Evolutionary conservation across 2,113 vertebrate genomes (phyloP).

Genomic region (Cochlearius cochlearius): DNA sequence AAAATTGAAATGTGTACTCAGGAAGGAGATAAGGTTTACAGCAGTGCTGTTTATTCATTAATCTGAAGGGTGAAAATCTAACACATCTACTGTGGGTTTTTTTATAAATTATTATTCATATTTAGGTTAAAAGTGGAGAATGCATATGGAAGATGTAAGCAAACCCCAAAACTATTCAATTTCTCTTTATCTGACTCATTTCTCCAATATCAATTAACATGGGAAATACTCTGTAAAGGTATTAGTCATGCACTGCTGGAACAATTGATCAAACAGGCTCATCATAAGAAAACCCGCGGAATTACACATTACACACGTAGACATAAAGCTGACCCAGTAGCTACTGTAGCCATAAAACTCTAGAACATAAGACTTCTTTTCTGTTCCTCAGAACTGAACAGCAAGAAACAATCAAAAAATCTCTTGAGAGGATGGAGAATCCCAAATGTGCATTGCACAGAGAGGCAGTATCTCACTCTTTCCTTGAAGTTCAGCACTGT

Average conservation of each 20-base stretch:
- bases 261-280: neutral
- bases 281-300: neutral
- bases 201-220: neutral
- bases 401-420: neutral
- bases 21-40: neutral
- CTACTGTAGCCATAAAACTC: neutral
- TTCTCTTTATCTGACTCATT: neutral
- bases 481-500: neutral
- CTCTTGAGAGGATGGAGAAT: neutral
- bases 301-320: neutral
- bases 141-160: neutral
- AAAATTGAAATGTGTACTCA: neutral
- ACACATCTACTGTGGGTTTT: neutral
- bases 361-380: neutral
- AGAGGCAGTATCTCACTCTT: neutral
- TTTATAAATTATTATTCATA: neutral
- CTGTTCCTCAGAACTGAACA: neutral
- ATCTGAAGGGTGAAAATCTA: neutral
- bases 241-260: neutral
- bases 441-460: neutral
- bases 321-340: neutral
- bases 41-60: neutral
- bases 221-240: neutral
- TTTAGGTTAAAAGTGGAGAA: neutral
- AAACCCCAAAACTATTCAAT: neutral